Evolutionary conservation across 2,797 vertebrate species (phyloP).

Genomic region (Eidolon dupreanum): DNA sequence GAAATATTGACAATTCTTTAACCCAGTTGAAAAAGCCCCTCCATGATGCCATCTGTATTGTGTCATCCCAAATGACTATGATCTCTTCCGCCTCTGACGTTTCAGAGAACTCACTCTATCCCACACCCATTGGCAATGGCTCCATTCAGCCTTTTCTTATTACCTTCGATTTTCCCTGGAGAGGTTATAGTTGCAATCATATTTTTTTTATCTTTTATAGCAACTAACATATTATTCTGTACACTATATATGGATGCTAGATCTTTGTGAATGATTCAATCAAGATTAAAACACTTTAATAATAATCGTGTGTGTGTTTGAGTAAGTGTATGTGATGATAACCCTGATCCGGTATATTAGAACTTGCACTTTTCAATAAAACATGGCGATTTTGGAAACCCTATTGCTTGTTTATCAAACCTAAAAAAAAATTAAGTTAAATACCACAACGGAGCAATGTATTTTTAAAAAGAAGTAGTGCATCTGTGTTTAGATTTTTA

Average conservation of each 20-base stretch:
- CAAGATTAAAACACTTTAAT: background rate
- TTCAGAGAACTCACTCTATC: background rate
- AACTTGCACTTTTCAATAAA: constrained; percentile 27
- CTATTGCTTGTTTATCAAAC: background rate
- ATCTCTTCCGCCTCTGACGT: background rate
- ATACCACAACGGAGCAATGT: background rate
- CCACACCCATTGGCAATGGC: background rate
- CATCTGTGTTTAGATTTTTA: constrained; percentile 19
- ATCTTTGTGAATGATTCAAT: background rate
- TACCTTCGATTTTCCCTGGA: background rate
- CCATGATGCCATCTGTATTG: background rate
- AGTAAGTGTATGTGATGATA: background rate
- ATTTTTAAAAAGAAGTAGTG: background rate
- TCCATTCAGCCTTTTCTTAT: background rate
- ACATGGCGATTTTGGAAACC: background rate
- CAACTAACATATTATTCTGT: background rate
- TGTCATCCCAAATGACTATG: background rate
- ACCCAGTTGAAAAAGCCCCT: background rate
- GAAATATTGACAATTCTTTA: background rate
- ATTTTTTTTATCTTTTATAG: background rate
- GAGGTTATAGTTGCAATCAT: background rate
- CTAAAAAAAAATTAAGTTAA: background rate
- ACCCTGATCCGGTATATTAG: background rate
- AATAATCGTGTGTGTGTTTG: background rate
- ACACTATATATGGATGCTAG: background rate